These are phyloP conservation scores for Teleogryllus occipitalis DNA, from an alignment of 1,140 invertebrate genomes.

Conservation along the genomic window DNA sequence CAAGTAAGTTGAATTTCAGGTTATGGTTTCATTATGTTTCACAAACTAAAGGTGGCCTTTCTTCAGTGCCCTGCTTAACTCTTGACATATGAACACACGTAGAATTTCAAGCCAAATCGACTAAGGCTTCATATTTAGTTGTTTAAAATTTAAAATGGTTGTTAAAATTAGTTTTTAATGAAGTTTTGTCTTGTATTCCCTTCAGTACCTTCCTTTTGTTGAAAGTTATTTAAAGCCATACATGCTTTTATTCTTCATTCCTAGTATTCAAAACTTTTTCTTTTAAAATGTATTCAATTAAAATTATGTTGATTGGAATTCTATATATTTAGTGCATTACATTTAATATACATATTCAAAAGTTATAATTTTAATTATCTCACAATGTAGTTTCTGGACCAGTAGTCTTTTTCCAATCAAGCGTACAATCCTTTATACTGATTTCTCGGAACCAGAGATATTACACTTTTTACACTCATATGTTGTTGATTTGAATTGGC, in stretches of 20 bases:
- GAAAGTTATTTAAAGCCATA: not conserved
- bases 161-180: not conserved
- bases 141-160: not conserved
- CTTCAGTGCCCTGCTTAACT: too few species aligned
- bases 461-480: too few species aligned
- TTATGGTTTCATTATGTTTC: too few species aligned
- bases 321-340: not conserved
- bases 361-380: too few species aligned
- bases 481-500: too few species aligned
- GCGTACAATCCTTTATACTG: too few species aligned
- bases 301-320: not conserved
- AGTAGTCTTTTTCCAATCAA: too few species aligned
- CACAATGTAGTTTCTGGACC: too few species aligned
- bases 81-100: not conserved
- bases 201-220: not conserved
- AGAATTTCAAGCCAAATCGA: not conserved
- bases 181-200: not conserved
- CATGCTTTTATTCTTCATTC: not conserved
- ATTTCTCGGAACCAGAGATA: too few species aligned
- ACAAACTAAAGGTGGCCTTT: too few species aligned
- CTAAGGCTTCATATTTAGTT: not conserved
- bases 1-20: too few species aligned
- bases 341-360: too few species aligned
- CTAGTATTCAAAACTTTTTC: not conserved
- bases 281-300: not conserved